Conservation (phyloP, 2,888 invertebrate genomes). For the Pecten maximus region DNA sequence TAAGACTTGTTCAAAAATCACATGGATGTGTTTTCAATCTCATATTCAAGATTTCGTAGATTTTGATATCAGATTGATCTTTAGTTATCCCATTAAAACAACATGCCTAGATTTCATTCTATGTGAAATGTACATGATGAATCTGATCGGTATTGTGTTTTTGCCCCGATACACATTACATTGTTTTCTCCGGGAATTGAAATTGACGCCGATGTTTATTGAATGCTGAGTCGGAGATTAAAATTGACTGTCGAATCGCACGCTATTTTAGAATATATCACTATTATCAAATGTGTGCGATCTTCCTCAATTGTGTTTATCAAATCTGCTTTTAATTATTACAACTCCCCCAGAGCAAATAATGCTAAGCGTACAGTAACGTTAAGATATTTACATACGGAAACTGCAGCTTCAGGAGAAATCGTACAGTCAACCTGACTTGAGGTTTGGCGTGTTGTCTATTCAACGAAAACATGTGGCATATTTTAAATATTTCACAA, state of each 20-base stretch:
- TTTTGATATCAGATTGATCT: not conserved
- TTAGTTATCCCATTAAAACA: not conserved
- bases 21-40: not conserved
- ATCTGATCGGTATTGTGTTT: not conserved
- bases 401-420: not conserved
- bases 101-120: not conserved
- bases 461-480: too few relatives aligned
- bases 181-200: slow-evolving; percentile 10
- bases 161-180: not conserved
- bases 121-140: slow-evolving; percentile 3
- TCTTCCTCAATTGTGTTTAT: not conserved
- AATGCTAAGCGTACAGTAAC: not conserved
- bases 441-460: too few relatives aligned
- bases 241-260: not conserved
- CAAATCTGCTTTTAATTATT: not conserved
- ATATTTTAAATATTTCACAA: too few relatives aligned
- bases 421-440: too few relatives aligned
- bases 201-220: slow-evolving; percentile 2
- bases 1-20: not conserved
- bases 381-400: not conserved
- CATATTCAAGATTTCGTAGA: not conserved
- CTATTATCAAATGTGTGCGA: not conserved
- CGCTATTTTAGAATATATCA: not conserved
- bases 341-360: not conserved
- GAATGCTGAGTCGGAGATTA: not conserved